Evolutionary conservation across 2,113 vertebrate species (phyloP), one percentile per base, ranked within the genome.

Genomic region (Scopus umbretta): DNA sequence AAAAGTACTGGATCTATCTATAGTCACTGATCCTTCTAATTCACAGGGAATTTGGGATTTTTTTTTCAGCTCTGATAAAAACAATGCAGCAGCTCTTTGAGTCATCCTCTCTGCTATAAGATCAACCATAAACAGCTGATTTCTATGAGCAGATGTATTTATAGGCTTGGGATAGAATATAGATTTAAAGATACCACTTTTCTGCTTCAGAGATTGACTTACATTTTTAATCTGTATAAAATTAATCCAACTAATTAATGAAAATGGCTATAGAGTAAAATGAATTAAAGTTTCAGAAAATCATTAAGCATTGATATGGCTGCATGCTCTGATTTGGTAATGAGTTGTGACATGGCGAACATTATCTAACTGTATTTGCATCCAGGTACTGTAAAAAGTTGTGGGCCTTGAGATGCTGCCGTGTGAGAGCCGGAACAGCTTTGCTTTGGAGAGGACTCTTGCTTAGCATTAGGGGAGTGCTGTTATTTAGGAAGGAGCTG

Each of bases 121-220:
- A 96, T 50, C 90, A 56, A 30, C 79, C 92, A 71, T 29, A 80
- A 96, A 78, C 94, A 94, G 95, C 93, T 96, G 94, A 96, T 97
- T 97, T 92, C 73, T 82, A 72, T 17, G 11, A 94, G 66, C 92
- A 92, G 71, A 85, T 67, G 52, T 96, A 97, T 97, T 96, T 97
- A 91, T 95, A 95, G 91, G 61, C 80, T 92, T 81, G 74, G 70
- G 91, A 91, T 58, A 94, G 84, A 92, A 86, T 62, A 86, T 49
- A 63, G 71, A 86, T 71, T 92, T 90, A 19, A 59, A 97, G 95
- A 93, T 88, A 81, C 71, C 45, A 91, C 80, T 97, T 90, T 79
- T 50, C 74, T 88, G 62, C 84, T 96, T 95, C 84, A 82, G 80
- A 90, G 81, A 85, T 67, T 9, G 26, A 82, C 80, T 94, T 81